Evolutionary conservation across 1,140 invertebrate species (phyloP).

Genomic region (Drosophila nigromelanica): DNA sequence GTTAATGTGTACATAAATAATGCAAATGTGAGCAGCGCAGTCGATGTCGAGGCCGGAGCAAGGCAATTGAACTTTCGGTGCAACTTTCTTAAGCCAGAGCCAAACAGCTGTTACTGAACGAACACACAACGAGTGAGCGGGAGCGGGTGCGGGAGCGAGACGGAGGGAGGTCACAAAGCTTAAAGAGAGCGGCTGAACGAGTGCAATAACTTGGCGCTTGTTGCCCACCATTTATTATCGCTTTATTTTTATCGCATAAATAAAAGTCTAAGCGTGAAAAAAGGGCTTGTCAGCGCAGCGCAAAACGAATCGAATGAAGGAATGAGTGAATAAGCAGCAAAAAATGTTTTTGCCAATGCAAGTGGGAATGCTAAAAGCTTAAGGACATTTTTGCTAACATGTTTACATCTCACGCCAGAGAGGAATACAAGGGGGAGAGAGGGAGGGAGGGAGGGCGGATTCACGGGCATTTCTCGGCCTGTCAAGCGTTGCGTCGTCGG

Average conservation of each 20-base stretch:
- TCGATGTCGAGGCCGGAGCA: conserved; percentile 35
- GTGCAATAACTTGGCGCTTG: conserved; percentile 75
- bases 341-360: conserved; percentile 21
- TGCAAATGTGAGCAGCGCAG: conserved; percentile 58
- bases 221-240: conserved; percentile 77
- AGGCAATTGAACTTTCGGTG: conserved; percentile 75
- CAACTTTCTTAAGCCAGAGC: conserved; percentile 70
- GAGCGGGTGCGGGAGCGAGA: not conserved
- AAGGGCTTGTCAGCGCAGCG: conserved; percentile 68
- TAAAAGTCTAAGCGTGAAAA: conserved; percentile 68
- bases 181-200: conserved; percentile 22
- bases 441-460: conserved; percentile 13
- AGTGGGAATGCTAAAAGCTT: conserved; percentile 56
- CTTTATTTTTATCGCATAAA: conserved; percentile 81
- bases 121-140: not conserved
- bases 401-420: conserved; percentile 55
- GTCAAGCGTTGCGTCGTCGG: conserved; percentile 26
- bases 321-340: conserved; percentile 8
- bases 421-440: conserved; percentile 11
- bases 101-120: conserved; percentile 66
- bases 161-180: not conserved
- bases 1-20: conserved; percentile 70
- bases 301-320: conserved; percentile 25
- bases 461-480: conserved; percentile 44
- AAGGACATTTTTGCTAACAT: conserved; percentile 63